Base-by-base conservation (phyloP, 2,797 vertebrate species). In the Thripadectes ignobilis region DNA sequence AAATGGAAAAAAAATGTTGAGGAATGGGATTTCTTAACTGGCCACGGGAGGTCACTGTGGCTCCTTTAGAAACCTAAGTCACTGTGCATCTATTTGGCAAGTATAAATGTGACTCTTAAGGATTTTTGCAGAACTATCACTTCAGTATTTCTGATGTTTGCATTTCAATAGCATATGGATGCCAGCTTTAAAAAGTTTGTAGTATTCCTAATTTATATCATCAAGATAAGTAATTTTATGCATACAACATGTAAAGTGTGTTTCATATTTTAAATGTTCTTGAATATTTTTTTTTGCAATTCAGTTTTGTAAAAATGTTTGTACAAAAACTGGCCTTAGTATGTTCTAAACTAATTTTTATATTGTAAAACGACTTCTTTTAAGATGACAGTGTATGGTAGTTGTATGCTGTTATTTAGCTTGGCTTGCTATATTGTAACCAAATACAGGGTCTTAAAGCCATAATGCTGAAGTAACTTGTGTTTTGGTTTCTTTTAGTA, bases 221-320 rank as follows among this genome's bases (percentile, higher is more conserved):
- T 65, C 46, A 62, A 77, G 46, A 57, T 72, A 72, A 66, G 66
- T 81, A 78, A 97, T 87, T 94, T 92, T 92, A 92, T 85, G 79
- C 48, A 45, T 72, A 83, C 61, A 72, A 75, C 88, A 52, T 95
- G 58, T 89, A 89, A 96, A 96, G 89, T 83, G 27, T 82, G 65
- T 52, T 88, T 80, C 82, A 49, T 95, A 84, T 96, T 95, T 96
- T 92, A 91, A 93, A 87, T 3, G 1, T 48, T 68, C 61, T 88
- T 59, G 19, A n/a, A 45, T 71, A 45, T 74, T 57, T 45, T 48
- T 20, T 65, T 65, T 58, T 95, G 61, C 66, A 89, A 85, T 96
- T 97, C 45, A 75, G 54, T 96, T 97, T 97, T 96, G 39, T 92
- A 91, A 94, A 95, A 62, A 39, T 54, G 22, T 94, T 96, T 97